Base-by-base conservation (phyloP, 30 jellyfish, hydroid and myxozoan genomes). In the Cassiopea xamachana region DNA sequence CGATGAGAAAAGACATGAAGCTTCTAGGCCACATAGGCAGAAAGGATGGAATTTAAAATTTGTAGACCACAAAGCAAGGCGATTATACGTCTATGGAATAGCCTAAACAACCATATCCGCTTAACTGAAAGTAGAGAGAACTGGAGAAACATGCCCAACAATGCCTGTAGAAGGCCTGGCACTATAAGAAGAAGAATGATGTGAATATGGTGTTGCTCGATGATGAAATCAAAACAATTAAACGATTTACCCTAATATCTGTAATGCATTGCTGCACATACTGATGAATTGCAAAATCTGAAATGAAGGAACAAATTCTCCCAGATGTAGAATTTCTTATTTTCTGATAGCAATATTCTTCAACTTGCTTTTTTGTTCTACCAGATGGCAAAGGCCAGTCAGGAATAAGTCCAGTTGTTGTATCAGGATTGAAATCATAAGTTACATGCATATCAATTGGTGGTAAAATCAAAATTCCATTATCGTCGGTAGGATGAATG, bases 211-310 rank as follows among this genome's bases (percentile, higher is more conserved):
- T n/a, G n/a, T n/a, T n/a, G n/a, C n/a, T n/a, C n/a, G n/a, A n/a
- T n/a, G n/a, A n/a, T n/a, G n/a, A n/a, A n/a, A n/a, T n/a, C n/a
- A n/a, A n/a, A n/a, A n/a, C n/a, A n/a, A n/a, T n/a, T n/a, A n/a
- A n/a, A n/a, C n/a, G n/a, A n/a, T n/a, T n/a, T 0, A 86, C 93
- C 93, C 43, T 15, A 46, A 76, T 71, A 75, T 86, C 93, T 17
- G 73, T 79, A 43, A 74, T 64, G 81, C 93, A 86, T 50, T 76
- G 87, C 16, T 49, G 69, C 39, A 76, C 19, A 48, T 18, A 73
- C 2, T 60, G 18, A 59, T 45, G 48, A 43, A 74, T 3, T 2
- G 76, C 80, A 39, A 86, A 60, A 10, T 46, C 43, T 6, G 89
- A 69, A 14, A 86, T 60, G 12, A 44, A 58, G 27, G 71, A 43